phyloP scores from a whole-genome alignment of 2,797 vertebrate genomes.

The Pseudotriccus pelzelni region DNA sequence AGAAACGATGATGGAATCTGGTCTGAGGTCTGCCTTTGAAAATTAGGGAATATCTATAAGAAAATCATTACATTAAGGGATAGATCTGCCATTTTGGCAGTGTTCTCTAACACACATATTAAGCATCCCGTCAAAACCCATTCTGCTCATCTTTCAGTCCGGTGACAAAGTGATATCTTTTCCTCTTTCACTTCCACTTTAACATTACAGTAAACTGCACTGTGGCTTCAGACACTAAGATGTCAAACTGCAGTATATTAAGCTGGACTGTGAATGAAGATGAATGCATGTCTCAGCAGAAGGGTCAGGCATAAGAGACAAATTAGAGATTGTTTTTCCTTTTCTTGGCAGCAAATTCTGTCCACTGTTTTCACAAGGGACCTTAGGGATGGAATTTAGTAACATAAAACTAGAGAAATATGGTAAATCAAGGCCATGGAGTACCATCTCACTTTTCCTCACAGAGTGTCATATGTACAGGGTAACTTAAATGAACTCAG shows the following conservation, averaged over 20 bases:
- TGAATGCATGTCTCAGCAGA: background rate
- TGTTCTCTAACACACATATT: background rate
- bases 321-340: slow-evolving; percentile 20
- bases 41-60: background rate
- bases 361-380: background rate
- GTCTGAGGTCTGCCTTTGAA: background rate
- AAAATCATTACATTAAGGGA: background rate
- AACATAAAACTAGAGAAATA: background rate
- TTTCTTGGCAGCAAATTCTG: background rate
- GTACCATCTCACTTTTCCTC: background rate
- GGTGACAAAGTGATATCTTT: background rate
- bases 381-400: background rate
- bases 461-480: background rate
- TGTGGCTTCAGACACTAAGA: background rate
- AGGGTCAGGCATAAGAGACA: background rate
- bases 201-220: background rate
- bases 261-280: slow-evolving; percentile 24
- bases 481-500: background rate
- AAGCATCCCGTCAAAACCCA: background rate
- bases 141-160: background rate
- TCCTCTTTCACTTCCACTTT: slow-evolving; percentile 21
- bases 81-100: background rate
- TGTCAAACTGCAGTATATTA: slow-evolving; percentile 29
- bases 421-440: background rate
- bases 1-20: background rate